phyloP scores from a whole-genome alignment of 2,113 vertebrate genomes.

The Dromiciops gliroides region DNA sequence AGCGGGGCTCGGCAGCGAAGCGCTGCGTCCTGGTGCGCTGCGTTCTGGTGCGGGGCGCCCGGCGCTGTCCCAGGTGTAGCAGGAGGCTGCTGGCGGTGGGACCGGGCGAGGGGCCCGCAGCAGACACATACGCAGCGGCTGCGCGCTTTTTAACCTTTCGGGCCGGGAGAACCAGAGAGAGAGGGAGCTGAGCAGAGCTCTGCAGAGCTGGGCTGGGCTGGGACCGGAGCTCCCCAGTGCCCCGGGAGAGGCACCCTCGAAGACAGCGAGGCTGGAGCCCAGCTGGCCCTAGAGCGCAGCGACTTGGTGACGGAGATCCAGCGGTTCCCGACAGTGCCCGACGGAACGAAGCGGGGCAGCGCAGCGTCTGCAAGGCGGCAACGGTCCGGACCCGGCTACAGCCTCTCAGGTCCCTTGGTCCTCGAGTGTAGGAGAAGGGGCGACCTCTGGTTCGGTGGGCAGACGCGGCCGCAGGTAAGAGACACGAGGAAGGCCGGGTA shows the following conservation, averaged over 20 bases:
- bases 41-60: neutral
- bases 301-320: slow-evolving; percentile 26
- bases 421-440: neutral
- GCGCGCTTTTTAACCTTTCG: neutral
- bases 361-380: neutral
- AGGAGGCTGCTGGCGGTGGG: slow-evolving; percentile 9
- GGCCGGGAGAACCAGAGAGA: neutral
- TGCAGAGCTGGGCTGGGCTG: neutral
- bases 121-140: neutral
- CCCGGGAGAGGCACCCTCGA: neutral
- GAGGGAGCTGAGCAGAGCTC: neutral
- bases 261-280: neutral
- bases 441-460: neutral
- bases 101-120: neutral
- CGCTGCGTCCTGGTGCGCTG: too few species aligned
- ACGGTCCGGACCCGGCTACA: neutral
- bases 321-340: neutral
- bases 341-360: neutral
- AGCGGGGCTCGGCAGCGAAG: neutral
- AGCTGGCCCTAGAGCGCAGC: neutral
- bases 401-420: neutral
- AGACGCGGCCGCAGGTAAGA: slow-evolving; percentile 18
- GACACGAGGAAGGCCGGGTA: neutral
- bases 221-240: neutral
- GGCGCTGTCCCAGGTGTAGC: neutral